These are phyloP conservation scores for Dastarcus helophoroides DNA, from an alignment of 2,888 invertebrate genomes.

Conservation along the genomic window DNA sequence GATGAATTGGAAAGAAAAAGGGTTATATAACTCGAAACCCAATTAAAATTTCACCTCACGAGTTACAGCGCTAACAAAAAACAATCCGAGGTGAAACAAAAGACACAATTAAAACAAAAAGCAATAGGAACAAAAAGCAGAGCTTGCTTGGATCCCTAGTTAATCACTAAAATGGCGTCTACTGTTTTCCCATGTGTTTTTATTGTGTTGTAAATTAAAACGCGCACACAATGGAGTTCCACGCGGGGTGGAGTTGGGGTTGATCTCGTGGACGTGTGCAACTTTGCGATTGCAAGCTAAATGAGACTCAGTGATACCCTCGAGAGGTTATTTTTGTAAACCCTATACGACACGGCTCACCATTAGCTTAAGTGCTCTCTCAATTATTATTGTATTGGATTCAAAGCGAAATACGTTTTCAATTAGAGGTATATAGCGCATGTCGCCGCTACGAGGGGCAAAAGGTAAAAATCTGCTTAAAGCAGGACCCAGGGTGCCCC, in stretches of 20 bases:
- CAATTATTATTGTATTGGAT: no score
- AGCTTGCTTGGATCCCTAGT: constrained; percentile 38
- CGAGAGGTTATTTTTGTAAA: constrained; percentile 20
- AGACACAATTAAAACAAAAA: constrained; percentile 39
- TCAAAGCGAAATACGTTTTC: no score
- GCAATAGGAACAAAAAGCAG: constrained; percentile 36
- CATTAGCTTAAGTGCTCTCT: constrained; percentile 16
- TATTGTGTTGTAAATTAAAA: constrained; percentile 42
- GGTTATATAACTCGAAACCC: constrained; percentile 34
- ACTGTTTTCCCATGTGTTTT: constrained; percentile 43
- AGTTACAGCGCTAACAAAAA: constrained; percentile 28
- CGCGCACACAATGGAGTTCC: constrained; percentile 35
- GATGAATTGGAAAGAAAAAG: constrained; percentile 23
- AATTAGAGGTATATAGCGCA: no score
- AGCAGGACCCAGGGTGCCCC: no score
- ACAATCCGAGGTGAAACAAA: constrained; percentile 34
- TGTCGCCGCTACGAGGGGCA: no score
- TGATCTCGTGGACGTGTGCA: constrained; percentile 32
- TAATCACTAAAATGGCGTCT: constrained; percentile 42
- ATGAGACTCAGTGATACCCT: constrained; percentile 30
- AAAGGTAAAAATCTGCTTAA: no score
- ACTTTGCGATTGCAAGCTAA: constrained; percentile 28
- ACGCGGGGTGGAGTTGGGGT: constrained; percentile 28
- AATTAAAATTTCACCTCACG: constrained; percentile 37
- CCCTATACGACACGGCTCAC: constrained; percentile 12